phyloP scores from a whole-genome alignment of 1,140 invertebrate species.

The Plectrocnemia conspersa region DNA sequence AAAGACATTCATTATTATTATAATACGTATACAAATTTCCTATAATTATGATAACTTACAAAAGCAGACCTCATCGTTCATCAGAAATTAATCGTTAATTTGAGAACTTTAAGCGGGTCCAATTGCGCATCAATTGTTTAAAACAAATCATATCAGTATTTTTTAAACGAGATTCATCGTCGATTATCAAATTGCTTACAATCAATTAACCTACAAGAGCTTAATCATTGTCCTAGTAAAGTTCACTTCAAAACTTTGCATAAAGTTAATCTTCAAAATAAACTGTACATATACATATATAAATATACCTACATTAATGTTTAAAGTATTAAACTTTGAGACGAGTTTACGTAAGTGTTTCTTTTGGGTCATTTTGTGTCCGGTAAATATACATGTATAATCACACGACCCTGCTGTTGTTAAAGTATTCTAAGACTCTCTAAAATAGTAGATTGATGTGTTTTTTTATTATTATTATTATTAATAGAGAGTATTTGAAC shows the following conservation, averaged over 20 bases:
- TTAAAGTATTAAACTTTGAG: too few species aligned
- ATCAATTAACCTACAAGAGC: conserved; percentile 2
- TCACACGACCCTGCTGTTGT: too few species aligned
- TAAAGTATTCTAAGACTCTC: conserved; percentile 2
- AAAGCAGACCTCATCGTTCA: too few species aligned
- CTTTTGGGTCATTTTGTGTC: too few species aligned
- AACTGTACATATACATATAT: too few species aligned
- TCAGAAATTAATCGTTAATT: conserved; percentile 4
- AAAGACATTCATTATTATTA: too few species aligned
- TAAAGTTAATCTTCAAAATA: too few species aligned
- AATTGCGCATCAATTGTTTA: conserved; percentile 1
- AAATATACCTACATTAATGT: too few species aligned
- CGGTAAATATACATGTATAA: too few species aligned
- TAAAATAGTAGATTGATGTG: not conserved
- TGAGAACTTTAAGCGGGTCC: conserved; percentile 3
- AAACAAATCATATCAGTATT: not conserved
- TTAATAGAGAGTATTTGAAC: not conserved
- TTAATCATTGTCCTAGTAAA: not conserved
- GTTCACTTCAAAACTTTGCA: not conserved
- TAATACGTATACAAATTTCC: too few species aligned
- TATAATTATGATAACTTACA: too few species aligned
- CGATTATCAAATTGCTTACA: not conserved
- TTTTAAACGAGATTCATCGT: conserved; percentile 2
- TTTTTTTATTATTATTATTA: not conserved
- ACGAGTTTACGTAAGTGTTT: too few species aligned